phyloP scores from a whole-genome alignment of 1,140 invertebrate species.

The Leucophenga varia region DNA sequence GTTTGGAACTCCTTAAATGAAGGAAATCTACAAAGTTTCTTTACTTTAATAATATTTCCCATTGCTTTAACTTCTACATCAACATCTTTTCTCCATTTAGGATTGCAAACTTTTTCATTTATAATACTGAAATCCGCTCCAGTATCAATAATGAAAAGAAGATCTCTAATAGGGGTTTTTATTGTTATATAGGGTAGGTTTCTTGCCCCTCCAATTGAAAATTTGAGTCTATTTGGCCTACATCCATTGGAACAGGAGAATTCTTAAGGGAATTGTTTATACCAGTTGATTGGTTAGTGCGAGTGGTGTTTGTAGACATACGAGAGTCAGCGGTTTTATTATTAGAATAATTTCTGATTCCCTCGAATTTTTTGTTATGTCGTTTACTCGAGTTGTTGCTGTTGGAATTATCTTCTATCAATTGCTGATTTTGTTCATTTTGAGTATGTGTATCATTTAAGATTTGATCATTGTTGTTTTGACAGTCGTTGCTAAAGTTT shows the following conservation, averaged over 20 bases:
- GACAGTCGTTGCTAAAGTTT: conserved; percentile 4
- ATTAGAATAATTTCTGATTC: not conserved
- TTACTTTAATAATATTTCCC: conserved; percentile 3
- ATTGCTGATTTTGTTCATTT: too few relatives aligned
- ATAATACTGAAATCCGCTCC: conserved; percentile 6
- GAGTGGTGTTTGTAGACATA: too few relatives aligned
- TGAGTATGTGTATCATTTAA: not conserved
- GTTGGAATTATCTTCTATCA: too few relatives aligned
- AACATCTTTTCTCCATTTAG: conserved; percentile 3
- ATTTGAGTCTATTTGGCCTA: conserved; percentile 1
- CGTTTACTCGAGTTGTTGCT: too few relatives aligned
- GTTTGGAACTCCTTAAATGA: conserved; percentile 4
- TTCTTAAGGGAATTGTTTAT: conserved; percentile 1
- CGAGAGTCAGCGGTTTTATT: not conserved
- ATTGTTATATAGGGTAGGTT: conserved; percentile 11
- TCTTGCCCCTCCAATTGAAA: conserved; percentile 3
- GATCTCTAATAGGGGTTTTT: conserved; percentile 1
- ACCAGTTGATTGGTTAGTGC: conserved; percentile 3
- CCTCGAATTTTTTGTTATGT: conserved; percentile 1
- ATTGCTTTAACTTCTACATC: not conserved
- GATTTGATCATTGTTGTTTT: conserved; percentile 2
- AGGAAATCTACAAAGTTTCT: conserved; percentile 1
- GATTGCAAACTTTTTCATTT: conserved; percentile 4
- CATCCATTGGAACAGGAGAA: conserved; percentile 1
- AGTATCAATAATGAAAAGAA: conserved; percentile 5